phyloP scores from a whole-genome alignment of 2,113 vertebrate species.

The Tragelaphus buxtoni region DNA sequence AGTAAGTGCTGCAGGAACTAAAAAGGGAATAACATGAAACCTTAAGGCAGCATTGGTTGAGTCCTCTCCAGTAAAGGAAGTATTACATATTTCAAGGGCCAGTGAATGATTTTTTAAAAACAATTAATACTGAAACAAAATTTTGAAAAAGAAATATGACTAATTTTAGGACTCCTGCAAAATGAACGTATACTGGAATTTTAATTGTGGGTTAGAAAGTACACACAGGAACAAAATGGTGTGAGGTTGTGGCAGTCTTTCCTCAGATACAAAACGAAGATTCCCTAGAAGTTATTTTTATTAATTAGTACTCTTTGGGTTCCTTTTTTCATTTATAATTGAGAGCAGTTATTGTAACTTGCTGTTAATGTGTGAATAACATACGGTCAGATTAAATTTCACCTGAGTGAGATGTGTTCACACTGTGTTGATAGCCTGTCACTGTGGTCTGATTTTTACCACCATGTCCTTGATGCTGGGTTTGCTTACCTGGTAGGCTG shows the following conservation, averaged over 20 bases:
- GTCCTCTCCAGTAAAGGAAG: conserved; percentile 38
- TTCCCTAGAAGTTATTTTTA: neutral
- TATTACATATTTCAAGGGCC: conserved; percentile 19
- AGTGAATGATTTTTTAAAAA: conserved; percentile 28
- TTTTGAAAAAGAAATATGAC: conserved; percentile 18
- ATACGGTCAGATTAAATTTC: neutral
- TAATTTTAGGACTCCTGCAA: neutral
- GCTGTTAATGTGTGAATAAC: neutral
- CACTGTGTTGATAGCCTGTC: neutral
- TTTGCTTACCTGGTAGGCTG: conserved; percentile 13
- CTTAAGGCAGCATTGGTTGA: conserved; percentile 58
- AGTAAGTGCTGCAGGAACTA: neutral
- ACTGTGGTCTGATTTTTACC: neutral
- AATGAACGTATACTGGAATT: conserved; percentile 23
- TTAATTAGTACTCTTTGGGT: conserved; percentile 17
- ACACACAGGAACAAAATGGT: neutral
- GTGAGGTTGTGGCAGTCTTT: neutral
- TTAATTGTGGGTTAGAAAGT: conserved; percentile 21
- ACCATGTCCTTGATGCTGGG: neutral
- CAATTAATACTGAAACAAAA: neutral
- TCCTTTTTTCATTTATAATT: conserved; percentile 10
- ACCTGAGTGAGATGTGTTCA: neutral
- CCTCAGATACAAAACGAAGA: conserved; percentile 44
- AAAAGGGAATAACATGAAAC: neutral
- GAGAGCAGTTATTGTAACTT: neutral